Evolutionary conservation across 2,888 invertebrate genomes (phyloP).

Genomic region (Acleris literana): DNA sequence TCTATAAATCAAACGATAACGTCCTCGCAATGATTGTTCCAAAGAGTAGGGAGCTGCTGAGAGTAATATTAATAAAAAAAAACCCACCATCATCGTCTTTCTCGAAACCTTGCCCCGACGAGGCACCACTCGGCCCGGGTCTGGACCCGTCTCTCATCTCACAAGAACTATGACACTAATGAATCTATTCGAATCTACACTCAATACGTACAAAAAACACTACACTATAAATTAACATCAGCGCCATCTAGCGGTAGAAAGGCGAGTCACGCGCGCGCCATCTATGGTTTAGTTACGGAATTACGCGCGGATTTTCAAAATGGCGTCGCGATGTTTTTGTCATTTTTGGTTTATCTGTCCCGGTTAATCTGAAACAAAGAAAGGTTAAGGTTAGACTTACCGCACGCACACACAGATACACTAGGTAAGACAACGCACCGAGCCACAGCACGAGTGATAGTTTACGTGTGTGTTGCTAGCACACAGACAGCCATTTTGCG

Average conservation of each 20-base stretch:
- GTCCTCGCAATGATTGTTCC: too few species aligned
- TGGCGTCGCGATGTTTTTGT: slow-evolving; percentile 6
- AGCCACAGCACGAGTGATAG: too few species aligned
- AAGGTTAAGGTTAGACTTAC: background rate
- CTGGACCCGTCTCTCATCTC: slow-evolving; percentile 78
- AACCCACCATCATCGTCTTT: slow-evolving; percentile 63
- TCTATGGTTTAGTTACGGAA: slow-evolving; percentile 9
- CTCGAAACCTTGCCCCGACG: slow-evolving; percentile 63
- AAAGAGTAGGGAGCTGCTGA: too few species aligned
- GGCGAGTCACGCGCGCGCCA: background rate
- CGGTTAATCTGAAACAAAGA: slow-evolving; percentile 28
- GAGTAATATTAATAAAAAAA: background rate
- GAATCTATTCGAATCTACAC: slow-evolving; percentile 47
- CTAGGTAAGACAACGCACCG: too few species aligned
- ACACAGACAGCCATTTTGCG: too few species aligned
- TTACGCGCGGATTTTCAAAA: slow-evolving; percentile 13
- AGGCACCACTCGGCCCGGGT: slow-evolving; percentile 71
- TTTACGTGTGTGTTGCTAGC: too few species aligned
- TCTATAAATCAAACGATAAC: too few species aligned
- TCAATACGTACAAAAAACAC: slow-evolving; percentile 33
- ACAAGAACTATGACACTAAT: slow-evolving; percentile 58
- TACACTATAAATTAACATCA: slow-evolving; percentile 1
- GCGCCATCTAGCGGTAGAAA: slow-evolving; percentile 24
- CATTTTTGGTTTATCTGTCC: slow-evolving; percentile 13
- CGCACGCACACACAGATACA: too few species aligned